Evolutionary conservation across 2,888 invertebrate species (phyloP), one percentile per base, ranked within the genome.

Genomic region (Calliphora vomitoria): DNA sequence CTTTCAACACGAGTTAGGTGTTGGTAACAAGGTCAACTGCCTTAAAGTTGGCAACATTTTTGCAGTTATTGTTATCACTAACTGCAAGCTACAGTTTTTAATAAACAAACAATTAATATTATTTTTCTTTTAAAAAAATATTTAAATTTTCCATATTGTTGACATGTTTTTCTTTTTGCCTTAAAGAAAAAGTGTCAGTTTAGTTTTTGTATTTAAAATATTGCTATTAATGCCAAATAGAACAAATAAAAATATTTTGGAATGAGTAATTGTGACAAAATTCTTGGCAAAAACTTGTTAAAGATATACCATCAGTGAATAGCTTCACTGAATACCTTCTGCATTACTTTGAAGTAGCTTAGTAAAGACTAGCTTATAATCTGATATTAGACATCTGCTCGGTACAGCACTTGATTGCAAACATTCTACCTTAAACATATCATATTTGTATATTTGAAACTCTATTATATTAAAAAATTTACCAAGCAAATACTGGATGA

Each of bases 1-100:
- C 25, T 68, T 13, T 60, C 25, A 20, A 20, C 18, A 58, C 58
- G 1, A 20, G 18, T 31, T 13, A 15, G 31, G 2, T 31, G 25
- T 31, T 60, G 31, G 6, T 50, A 50, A 35, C 15, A 60, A 60
- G 31, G 60, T 35, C 31, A 31, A 4, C 31, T 8, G 13, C 53
- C 71, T 4, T 18, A 71, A 71, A 71, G 10, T 55, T 55, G 55
- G 18, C 71, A 71, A 55, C 35, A 55, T 8, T 71, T 53, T 35
- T 8, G 3, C 13, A 50, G 31, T 13, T 50, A 13, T 50, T 50
- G 15, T n/a, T 50, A 6, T 50, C 50, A 50, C 50, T n/a, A 50
- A 50, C 15, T 50, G n/a, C n/a, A 50, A 8, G 50, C 50, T 13
- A 50, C 50, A 50, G n/a, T 50, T 50, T 15, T 50, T 50, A 6